A percentile compares a stretch with the other conserved stretches of the same genome.
Evolutionary conservation across 2,888 invertebrate species (phyloP).

Genomic region (Caenorhabditis sp.): DNA sequence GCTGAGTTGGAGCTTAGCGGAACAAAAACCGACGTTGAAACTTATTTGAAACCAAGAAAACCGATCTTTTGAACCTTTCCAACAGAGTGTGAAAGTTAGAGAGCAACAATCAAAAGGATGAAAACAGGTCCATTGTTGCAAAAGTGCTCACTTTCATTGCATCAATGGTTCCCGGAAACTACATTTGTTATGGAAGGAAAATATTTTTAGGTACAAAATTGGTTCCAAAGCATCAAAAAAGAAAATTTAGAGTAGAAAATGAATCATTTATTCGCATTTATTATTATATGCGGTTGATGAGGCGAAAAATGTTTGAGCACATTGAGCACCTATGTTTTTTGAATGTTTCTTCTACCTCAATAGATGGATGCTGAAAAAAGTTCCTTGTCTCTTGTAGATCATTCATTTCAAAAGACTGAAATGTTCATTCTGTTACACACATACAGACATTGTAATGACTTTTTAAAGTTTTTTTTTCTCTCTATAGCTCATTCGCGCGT

Average conservation of each 20-base stretch:
- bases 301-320: constrained; percentile 9
- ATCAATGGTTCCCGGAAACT: not conserved
- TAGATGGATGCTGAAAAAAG: not conserved
- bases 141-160: not conserved
- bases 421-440: not conserved
- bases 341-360: not conserved
- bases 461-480: not conserved
- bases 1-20: too few species aligned
- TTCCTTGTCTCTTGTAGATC: not conserved
- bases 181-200: not conserved
- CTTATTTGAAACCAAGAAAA: too few species aligned
- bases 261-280: constrained; percentile 33
- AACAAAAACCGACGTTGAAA: too few species aligned
- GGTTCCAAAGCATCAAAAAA: not conserved
- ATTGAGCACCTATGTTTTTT: not conserved
- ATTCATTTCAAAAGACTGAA: not conserved
- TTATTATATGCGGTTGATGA: constrained; percentile 33
- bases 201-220: not conserved
- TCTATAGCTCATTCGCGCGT: not conserved
- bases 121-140: not conserved
- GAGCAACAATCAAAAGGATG: too few species aligned
- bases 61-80: too few species aligned
- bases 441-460: not conserved
- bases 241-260: not conserved
- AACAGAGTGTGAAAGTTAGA: too few species aligned